Percentiles rank a stretch among this genome's conserved stretches.
Conservation (phyloP, 2,888 invertebrate genomes). For the Chloromyia formosa region DNA sequence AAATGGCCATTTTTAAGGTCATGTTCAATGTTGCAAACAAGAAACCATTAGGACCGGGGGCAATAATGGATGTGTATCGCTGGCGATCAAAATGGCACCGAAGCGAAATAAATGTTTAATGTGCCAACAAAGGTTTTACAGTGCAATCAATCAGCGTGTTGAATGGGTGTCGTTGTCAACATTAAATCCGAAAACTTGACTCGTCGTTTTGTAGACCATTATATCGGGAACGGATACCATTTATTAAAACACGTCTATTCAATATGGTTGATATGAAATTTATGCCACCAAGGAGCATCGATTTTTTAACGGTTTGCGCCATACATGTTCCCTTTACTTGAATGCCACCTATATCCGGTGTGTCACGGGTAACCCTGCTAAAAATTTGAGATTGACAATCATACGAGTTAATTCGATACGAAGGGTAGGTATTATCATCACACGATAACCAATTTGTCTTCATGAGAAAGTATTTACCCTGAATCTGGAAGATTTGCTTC, state of each 20-base stretch:
- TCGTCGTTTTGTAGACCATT: neutral
- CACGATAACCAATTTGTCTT: too few species aligned
- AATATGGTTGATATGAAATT: conserved; percentile 17
- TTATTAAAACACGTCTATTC: conserved; percentile 20
- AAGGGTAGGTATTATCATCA: too few species aligned
- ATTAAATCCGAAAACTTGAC: neutral
- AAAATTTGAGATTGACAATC: too few species aligned
- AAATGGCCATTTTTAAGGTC: conserved; percentile 11
- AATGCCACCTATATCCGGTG: too few species aligned
- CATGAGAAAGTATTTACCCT: too few species aligned
- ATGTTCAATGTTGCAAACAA: conserved; percentile 26
- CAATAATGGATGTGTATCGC: neutral
- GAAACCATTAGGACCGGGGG: neutral
- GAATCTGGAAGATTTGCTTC: too few species aligned
- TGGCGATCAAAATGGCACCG: neutral
- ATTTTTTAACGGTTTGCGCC: too few species aligned
- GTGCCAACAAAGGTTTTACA: conserved; percentile 23
- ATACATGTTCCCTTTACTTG: too few species aligned
- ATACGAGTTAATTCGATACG: too few species aligned
- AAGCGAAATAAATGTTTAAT: conserved; percentile 23
- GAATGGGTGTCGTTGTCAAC: conserved; percentile 26
- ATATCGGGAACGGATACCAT: neutral
- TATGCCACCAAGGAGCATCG: neutral
- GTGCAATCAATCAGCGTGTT: conserved; percentile 28
- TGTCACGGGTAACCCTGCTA: too few species aligned